Conservation (phyloP, 2,888 invertebrate genomes). For the Callinectes sapidus region DNA sequence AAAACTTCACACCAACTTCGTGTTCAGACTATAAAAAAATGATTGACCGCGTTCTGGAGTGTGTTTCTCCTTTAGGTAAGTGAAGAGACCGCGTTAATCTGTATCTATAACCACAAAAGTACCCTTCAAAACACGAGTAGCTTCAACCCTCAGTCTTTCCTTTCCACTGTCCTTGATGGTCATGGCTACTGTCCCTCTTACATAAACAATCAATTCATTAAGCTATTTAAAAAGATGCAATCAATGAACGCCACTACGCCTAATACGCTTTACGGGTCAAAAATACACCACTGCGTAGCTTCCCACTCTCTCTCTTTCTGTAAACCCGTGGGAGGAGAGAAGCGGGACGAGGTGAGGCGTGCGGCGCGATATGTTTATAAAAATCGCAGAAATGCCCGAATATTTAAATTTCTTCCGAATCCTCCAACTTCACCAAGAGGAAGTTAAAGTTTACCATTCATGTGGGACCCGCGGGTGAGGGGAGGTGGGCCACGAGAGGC, state of each 20-base stretch:
- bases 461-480: neutral
- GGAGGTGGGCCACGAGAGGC: neutral
- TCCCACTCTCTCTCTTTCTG: neutral
- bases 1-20: too few species aligned
- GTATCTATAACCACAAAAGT: too few species aligned
- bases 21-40: too few species aligned
- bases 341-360: neutral
- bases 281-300: neutral
- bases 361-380: constrained; percentile 7
- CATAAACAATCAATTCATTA: too few species aligned
- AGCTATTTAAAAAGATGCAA: neutral
- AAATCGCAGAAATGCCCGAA: neutral
- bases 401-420: neutral
- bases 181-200: neutral
- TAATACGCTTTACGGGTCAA: neutral
- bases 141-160: too few species aligned
- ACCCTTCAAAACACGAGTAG: too few species aligned
- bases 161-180: too few species aligned
- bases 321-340: neutral
- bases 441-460: constrained; percentile 11
- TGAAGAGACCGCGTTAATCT: too few species aligned
- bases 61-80: too few species aligned
- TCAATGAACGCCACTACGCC: neutral
- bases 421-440: neutral
- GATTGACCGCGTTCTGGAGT: too few species aligned